phyloP scores from a whole-genome alignment of 2,797 vertebrate genomes.

The Pelobates cultripes region DNA sequence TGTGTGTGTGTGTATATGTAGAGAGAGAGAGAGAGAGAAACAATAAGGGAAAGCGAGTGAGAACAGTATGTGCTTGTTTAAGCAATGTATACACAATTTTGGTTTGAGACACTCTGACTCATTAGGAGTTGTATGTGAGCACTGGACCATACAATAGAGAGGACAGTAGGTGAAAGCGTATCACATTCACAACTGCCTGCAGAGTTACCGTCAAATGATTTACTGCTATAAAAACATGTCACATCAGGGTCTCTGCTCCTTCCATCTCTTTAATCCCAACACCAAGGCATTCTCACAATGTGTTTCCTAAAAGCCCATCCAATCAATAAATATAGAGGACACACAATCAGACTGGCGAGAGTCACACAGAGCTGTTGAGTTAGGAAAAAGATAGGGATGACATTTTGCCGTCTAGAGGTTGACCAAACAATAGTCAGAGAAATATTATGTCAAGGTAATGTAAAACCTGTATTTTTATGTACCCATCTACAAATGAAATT shows the following conservation, averaged over 20 bases:
- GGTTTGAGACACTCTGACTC: neutral
- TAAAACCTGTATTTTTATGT: no score
- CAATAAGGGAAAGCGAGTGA: no score
- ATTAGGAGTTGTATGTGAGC: neutral
- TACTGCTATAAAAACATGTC: neutral
- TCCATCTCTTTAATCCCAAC: neutral
- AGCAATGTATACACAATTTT: no score
- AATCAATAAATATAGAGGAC: constrained; percentile 8
- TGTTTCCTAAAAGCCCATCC: constrained; percentile 4
- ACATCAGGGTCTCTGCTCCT: neutral
- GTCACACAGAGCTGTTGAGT: neutral
- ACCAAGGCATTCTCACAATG: constrained; percentile 3
- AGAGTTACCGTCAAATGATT: neutral
- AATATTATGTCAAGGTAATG: neutral
- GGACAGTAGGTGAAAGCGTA: neutral
- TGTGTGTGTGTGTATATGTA: no score
- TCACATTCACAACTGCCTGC: constrained; percentile 8
- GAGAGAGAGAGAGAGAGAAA: no score
- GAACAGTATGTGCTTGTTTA: no score
- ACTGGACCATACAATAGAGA: neutral
- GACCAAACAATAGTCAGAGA: neutral
- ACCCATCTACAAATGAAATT: no score
- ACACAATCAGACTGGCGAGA: neutral
- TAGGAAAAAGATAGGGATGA: neutral
- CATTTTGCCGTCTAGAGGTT: neutral